Conservation (phyloP, 2,797 vertebrate genomes). For the Lerista edwardsae region DNA sequence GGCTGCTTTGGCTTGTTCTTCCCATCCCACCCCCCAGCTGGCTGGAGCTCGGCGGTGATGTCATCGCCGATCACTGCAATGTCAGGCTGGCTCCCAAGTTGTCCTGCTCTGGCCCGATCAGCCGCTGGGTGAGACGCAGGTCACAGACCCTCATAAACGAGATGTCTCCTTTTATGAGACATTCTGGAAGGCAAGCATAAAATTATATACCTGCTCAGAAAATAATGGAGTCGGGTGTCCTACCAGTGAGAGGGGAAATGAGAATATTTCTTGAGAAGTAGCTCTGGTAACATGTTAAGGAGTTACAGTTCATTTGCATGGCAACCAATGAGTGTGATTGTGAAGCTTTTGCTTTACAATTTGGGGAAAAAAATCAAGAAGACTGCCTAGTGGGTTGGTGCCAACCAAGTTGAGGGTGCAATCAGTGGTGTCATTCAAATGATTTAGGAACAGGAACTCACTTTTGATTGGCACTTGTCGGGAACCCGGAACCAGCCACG, state of each 20-base stretch:
- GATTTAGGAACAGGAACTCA: too few species aligned
- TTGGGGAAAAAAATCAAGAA: background rate
- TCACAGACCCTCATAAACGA: background rate
- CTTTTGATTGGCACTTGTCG: too few species aligned
- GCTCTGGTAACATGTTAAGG: background rate
- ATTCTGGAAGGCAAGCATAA: background rate
- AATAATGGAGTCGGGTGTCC: background rate
- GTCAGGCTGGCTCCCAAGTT: too few species aligned
- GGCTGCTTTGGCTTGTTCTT: too few species aligned
- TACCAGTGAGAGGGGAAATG: background rate
- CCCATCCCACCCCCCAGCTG: too few species aligned
- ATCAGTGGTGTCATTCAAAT: too few species aligned
- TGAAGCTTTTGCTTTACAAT: background rate
- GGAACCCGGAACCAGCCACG: too few species aligned
- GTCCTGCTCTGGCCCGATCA: too few species aligned
- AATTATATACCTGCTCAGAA: background rate
- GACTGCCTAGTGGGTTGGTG: background rate
- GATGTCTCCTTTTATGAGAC: background rate
- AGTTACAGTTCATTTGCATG: background rate
- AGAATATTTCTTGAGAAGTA: slow-evolving; percentile 7
- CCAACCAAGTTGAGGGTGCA: background rate
- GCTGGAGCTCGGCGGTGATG: too few species aligned
- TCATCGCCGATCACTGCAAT: too few species aligned
- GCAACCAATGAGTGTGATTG: background rate
- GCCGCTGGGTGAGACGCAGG: too few species aligned